phyloP scores from a whole-genome alignment of 1,140 invertebrate genomes.

The Leguminivora glycinivorella region DNA sequence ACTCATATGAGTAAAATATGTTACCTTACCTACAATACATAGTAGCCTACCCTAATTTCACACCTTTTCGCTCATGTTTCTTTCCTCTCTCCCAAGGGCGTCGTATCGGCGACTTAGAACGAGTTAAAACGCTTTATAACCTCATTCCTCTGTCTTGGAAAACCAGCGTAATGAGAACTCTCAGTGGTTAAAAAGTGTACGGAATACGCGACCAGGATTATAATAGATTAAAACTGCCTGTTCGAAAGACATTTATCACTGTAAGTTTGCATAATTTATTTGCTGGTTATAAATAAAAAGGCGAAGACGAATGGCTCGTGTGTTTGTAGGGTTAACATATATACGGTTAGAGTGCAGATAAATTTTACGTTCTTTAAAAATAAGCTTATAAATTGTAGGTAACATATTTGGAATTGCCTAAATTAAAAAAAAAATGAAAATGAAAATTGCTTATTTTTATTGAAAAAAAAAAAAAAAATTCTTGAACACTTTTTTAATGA shows the following conservation, averaged over 20 bases:
- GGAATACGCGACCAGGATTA: not conserved
- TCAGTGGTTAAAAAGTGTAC: not conserved
- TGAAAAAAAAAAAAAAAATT: too few relatives aligned
- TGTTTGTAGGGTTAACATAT: not conserved
- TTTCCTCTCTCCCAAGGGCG: not conserved
- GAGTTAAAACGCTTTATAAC: not conserved
- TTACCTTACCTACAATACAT: too few relatives aligned
- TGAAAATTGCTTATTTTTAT: too few relatives aligned
- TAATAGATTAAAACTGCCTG: not conserved
- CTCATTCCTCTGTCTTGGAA: not conserved
- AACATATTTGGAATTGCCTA: too few relatives aligned
- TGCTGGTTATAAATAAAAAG: conserved; percentile 8
- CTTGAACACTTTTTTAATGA: too few relatives aligned
- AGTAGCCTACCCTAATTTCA: not conserved
- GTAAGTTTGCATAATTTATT: conserved; percentile 15
- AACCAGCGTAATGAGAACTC: not conserved
- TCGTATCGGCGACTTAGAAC: conserved; percentile 2
- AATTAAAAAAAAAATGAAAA: too few relatives aligned
- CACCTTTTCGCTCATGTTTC: not conserved
- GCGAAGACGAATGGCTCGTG: not conserved
- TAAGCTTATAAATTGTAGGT: too few relatives aligned
- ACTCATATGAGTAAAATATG: too few relatives aligned
- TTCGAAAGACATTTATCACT: not conserved
- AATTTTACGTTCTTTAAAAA: not conserved
- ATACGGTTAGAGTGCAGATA: not conserved